Evolutionary conservation across 2,888 invertebrate genomes (phyloP).

Genomic region (Tenthredo distinguenda): DNA sequence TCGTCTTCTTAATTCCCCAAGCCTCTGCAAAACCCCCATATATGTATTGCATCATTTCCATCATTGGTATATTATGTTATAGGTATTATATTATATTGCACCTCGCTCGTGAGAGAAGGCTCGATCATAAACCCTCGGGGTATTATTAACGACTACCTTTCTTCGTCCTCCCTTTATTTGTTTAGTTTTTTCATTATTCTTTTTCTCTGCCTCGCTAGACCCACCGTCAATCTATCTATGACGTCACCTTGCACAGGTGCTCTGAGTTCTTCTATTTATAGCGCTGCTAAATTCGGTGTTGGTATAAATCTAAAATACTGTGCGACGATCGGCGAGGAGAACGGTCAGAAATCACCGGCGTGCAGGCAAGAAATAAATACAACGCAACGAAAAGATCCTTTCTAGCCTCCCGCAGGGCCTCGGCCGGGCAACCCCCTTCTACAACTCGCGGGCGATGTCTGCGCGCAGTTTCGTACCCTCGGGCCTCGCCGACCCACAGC

Average conservation of each 20-base stretch:
- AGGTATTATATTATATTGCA: neutral
- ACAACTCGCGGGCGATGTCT: conserved; percentile 19
- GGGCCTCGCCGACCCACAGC: conserved; percentile 64
- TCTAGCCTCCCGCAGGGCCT: conserved; percentile 29
- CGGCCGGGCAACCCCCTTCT: neutral
- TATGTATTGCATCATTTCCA: neutral
- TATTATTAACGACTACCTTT: neutral
- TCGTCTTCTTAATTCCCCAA: neutral
- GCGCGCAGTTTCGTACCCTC: conserved; percentile 57
- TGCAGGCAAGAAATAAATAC: neutral
- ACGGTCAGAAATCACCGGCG: neutral
- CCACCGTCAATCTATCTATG: neutral
- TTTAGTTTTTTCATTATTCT: neutral
- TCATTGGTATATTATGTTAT: neutral
- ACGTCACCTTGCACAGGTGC: conserved; percentile 22
- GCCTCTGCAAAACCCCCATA: neutral
- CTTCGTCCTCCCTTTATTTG: conserved; percentile 4
- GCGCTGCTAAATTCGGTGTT: neutral
- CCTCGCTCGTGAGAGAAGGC: neutral
- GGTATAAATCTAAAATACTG: neutral
- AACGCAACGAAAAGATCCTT: conserved; percentile 38
- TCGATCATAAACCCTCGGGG: neutral
- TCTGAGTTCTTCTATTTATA: conserved; percentile 26
- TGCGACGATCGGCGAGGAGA: neutral
- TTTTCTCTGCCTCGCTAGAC: neutral